Base-by-base conservation (phyloP, 1,140 invertebrate genomes). In the Diorhabda carinulata region DNA sequence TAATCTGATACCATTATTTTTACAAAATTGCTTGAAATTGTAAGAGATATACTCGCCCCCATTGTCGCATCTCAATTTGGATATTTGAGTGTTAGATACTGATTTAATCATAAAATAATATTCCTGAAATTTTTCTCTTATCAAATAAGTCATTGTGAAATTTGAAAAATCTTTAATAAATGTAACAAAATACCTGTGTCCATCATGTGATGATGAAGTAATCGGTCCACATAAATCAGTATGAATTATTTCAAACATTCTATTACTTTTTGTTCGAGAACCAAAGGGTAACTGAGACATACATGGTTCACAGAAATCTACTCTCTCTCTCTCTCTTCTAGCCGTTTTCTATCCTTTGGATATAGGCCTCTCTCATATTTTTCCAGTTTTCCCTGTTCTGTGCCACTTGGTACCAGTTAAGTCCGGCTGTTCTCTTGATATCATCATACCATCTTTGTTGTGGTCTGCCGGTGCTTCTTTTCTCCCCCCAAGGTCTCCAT, bases 171-270 rank as follows among this genome's bases (percentile, higher is more conserved):
- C 66, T 59, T 71, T 63, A 25, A 68, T 71, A 57, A 81, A 80
- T n/a, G 77, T 76, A 9, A 81, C 69, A 74, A 81, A 79, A 72
- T 82, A 83, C 43, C 70, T 77, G 42, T 73, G 64, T 42, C 75
- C 73, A 63, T 81, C 73, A 45, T 56, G 67, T 6, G 78, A 74
- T 43, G 57, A 10, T 64, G 75, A 76, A 57, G 67, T 73, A 43
- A 82, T 79, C 25, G 25, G 25, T 25, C 25, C 25, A 25, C 25
- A 25, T 25, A 25, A 25, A 25, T 25, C 25, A 25, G 25, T 25
- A 25, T 25, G 25, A 25, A 25, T 25, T 25, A 25, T 25, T 25
- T 25, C 25, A 25, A 25, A 25, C 77, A 64, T 7, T 70, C 70
- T 71, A 43, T 71, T 61, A 56, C 73, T 69, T 71, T 62, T 71